Base-by-base conservation (phyloP, 2,888 invertebrate genomes). In the Blera fallax region DNA sequence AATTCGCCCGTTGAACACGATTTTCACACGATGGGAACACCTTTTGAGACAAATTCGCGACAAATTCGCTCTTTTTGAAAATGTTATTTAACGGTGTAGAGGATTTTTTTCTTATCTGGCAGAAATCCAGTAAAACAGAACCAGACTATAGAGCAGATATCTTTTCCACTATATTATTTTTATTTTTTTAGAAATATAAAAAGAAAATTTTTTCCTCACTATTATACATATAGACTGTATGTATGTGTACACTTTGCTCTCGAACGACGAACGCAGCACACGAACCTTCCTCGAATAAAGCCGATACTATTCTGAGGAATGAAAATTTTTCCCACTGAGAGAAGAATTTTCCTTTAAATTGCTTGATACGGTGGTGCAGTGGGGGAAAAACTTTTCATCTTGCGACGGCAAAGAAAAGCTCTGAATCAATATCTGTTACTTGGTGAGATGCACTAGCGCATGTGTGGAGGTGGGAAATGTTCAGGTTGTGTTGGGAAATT, bases 271-370 rank as follows among this genome's bases (percentile, higher is more conserved):
- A 81, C 88, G 87, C 88, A 90, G 89, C 89, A 89, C 88, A 90
- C 90, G 89, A 90, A 92, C 92, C 92, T 92, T 91, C 90, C 90
- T 90, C 90, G 90, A 90, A 91, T 89, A 90, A 90, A 90, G 91
- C 91, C 90, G 89, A 91, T 91, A 91, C 91, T 91, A 89, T 90
- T 92, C 91, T 92, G 91, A 89, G 89, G 48, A 81, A 72, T 65
- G 58, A 64, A 76, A 85, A 81, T 60, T 72, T 72, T 60, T 64
- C 64, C 72, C 56, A 34, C 72, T 50, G 70, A 77, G 79, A 79
- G 64, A 56, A 77, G 80, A 62, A 50, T 76, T 85, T 85, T 76
- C 80, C 79, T 76, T 67, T 65, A 8, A 45, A 29, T 64, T 70
- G 8, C 11, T 45, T 10, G 64, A 34, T n/a, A 16, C 34, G 67